Conservation (phyloP, 2,113 vertebrate genomes). For the Burhinus oedicnemus region DNA sequence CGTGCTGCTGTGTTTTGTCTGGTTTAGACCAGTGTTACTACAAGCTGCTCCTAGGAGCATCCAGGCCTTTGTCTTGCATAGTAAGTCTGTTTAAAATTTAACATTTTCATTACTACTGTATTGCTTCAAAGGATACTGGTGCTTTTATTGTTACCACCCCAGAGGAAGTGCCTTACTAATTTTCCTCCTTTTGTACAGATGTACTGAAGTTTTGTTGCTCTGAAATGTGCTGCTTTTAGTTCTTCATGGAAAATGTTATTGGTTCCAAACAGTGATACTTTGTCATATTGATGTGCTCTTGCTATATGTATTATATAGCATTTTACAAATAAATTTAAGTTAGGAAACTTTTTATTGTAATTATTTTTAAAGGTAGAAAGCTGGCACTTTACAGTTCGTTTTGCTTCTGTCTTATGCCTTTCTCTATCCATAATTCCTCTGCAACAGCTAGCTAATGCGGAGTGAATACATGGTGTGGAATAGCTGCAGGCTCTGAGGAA, state of each 20-base stretch:
- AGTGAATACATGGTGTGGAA: not conserved
- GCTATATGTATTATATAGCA: conserved; percentile 55
- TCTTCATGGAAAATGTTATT: not conserved
- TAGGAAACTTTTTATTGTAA: not conserved
- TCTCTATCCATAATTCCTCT: not conserved
- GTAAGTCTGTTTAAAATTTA: conserved; percentile 27
- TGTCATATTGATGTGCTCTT: conserved; percentile 11
- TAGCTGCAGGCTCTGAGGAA: not conserved
- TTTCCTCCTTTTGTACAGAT: conserved; percentile 29
- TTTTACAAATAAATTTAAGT: conserved; percentile 65
- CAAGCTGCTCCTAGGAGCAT: conserved; percentile 23
- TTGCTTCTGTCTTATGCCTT: not conserved
- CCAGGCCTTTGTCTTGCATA: conserved; percentile 33
- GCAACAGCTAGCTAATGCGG: fast-evolving
- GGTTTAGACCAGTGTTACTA: conserved; percentile 36
- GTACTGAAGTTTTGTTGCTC: conserved; percentile 36
- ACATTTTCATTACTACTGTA: not conserved
- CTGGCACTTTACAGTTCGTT: not conserved
- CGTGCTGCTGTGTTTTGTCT: conserved; percentile 44
- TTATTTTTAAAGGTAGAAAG: not conserved
- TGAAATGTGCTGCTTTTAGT: conserved; percentile 53
- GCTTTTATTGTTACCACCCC: not conserved
- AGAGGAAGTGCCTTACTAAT: conserved; percentile 38
- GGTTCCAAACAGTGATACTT: conserved; percentile 3
- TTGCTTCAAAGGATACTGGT: conserved; percentile 8